Conservation (phyloP, 2,113 vertebrate species). For the Oncorhynchus kisutch region DNA sequence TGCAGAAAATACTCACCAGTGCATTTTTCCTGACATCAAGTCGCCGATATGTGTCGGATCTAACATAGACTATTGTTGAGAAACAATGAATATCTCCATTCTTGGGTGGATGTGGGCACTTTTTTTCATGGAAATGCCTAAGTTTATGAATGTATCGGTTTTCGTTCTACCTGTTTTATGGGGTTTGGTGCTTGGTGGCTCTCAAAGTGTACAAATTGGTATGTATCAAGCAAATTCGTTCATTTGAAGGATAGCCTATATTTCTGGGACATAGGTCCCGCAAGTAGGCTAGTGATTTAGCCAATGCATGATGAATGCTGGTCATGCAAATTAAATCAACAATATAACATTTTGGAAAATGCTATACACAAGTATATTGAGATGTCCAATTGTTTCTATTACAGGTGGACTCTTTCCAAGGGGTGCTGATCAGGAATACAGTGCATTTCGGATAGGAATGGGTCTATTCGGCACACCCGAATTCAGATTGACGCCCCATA, state of each 20-base stretch:
- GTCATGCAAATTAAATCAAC: background rate
- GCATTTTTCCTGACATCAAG: constrained; percentile 12
- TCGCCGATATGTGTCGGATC: constrained; percentile 81
- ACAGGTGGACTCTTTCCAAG: constrained; percentile 95
- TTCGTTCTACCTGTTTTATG: constrained; percentile 85
- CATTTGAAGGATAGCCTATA: background rate
- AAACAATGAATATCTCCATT: constrained; percentile 59
- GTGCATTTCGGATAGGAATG: constrained; percentile 97
- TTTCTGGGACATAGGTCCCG: background rate
- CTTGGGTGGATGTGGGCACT: constrained; percentile 81
- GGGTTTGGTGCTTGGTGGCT: constrained; percentile 87
- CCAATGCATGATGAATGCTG: background rate
- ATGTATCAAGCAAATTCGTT: constrained; percentile 56
- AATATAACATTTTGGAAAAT: background rate
- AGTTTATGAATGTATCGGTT: constrained; percentile 88
- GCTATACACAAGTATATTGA: constrained; percentile 2
- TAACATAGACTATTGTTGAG: constrained; percentile 65
- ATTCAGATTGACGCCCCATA: constrained; percentile 95
- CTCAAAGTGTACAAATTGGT: constrained; percentile 96
- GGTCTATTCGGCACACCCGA: constrained; percentile 92
- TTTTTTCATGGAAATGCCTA: constrained; percentile 89
- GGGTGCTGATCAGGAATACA: constrained; percentile 98
- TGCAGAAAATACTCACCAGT: constrained; percentile 43
- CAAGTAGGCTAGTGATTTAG: background rate
- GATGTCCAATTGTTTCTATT: constrained; percentile 41